Conservation (phyloP, 2,113 vertebrate species). For the Archocentrus centrarchus region DNA sequence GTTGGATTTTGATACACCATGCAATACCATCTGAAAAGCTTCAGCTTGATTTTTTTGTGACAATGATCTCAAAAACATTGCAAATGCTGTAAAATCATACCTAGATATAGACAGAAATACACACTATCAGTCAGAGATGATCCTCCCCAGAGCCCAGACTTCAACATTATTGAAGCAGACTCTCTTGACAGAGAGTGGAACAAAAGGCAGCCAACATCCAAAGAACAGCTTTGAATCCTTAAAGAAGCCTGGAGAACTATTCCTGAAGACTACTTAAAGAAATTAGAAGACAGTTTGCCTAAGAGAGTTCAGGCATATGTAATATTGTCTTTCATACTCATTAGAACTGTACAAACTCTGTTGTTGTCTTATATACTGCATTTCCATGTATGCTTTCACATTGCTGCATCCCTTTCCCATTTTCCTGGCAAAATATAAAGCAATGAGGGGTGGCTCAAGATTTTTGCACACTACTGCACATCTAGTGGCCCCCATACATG, state of each 20-base stretch:
- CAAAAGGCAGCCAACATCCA: background rate
- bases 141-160: background rate
- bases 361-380: background rate
- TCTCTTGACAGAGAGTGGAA: background rate
- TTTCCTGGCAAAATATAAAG: no score
- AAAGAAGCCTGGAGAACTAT: background rate
- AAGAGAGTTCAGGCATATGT: background rate
- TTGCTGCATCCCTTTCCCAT: background rate
- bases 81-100: background rate
- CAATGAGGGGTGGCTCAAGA: background rate
- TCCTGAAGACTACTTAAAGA: background rate
- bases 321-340: background rate
- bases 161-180: background rate
- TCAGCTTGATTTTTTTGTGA: background rate
- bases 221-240: background rate
- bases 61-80: background rate
- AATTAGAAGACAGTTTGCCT: background rate
- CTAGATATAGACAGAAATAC: background rate
- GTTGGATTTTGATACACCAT: background rate
- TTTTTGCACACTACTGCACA: background rate
- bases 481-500: background rate
- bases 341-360: background rate
- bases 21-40: background rate
- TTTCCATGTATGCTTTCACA: background rate
- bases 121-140: no score